phyloP scores from a whole-genome alignment of 2,888 invertebrate genomes.

The Aethes cnicana region DNA sequence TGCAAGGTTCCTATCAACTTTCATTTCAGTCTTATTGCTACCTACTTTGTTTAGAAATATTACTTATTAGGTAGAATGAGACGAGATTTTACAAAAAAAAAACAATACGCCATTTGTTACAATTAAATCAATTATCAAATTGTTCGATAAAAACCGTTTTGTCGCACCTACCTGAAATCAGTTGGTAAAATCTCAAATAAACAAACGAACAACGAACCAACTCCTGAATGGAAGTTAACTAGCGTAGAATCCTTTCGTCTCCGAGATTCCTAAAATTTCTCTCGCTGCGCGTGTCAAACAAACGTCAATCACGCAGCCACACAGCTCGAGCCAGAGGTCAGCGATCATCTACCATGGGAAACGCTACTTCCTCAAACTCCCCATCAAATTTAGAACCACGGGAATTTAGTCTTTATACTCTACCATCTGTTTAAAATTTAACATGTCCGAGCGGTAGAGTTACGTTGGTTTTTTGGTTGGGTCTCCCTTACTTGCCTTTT shows the following conservation, averaged over 20 bases:
- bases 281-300: constrained; percentile 65
- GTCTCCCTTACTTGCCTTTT: constrained; percentile 54
- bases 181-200: constrained; percentile 9
- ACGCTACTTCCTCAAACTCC: constrained; percentile 36
- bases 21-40: too few species aligned
- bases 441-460: constrained; percentile 36
- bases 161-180: too few species aligned
- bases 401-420: constrained; percentile 41
- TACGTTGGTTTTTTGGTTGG: constrained; percentile 48
- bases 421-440: constrained; percentile 38
- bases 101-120: too few species aligned
- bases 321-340: constrained; percentile 73
- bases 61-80: too few species aligned
- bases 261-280: constrained; percentile 67
- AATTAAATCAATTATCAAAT: too few species aligned
- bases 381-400: constrained; percentile 34
- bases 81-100: too few species aligned
- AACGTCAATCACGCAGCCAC: constrained; percentile 75
- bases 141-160: too few species aligned
- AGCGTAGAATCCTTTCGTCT: constrained; percentile 47
- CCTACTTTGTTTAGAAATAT: too few species aligned
- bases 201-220: constrained; percentile 36
- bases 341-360: constrained; percentile 61
- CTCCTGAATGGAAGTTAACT: constrained; percentile 35
- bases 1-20: constrained; percentile 17